A percentile compares a stretch with the other conserved stretches of the same genome.
Conservation (phyloP, 2,797 vertebrate genomes). For the Enteromius anoplus region DNA sequence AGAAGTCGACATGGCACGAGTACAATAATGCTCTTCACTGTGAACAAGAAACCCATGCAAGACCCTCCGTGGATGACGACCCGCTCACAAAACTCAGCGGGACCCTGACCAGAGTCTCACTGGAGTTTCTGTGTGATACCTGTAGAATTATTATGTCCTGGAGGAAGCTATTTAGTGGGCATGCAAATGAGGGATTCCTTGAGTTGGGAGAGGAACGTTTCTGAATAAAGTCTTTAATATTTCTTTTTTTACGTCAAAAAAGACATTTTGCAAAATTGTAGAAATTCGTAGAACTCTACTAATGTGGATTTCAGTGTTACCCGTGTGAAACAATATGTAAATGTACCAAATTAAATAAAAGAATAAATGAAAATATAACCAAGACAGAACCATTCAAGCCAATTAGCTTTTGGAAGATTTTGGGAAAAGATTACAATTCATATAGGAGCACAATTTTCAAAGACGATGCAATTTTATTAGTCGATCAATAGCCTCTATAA, state of each 20-base stretch:
- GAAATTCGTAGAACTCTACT: not conserved
- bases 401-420: not conserved
- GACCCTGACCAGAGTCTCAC: constrained; percentile 49
- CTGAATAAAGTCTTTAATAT: not conserved
- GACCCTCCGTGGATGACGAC: constrained; percentile 69
- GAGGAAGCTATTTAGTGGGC: not conserved
- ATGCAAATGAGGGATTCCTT: constrained; percentile 10
- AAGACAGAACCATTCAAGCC: not conserved
- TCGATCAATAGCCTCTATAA: not conserved
- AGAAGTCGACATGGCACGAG: constrained; percentile 78
- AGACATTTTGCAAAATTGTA: too few relatives aligned
- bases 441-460: not conserved
- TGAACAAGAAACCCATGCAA: constrained; percentile 70
- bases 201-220: not conserved
- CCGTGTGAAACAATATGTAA: too few relatives aligned
- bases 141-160: constrained; percentile 21
- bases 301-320: not conserved
- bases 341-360: too few relatives aligned
- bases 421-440: not conserved
- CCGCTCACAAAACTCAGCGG: constrained; percentile 61
- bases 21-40: constrained; percentile 81
- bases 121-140: constrained; percentile 1
- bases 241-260: not conserved
- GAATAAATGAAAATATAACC: not conserved
- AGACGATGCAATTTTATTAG: not conserved